These are phyloP conservation scores for Dascyllus trimaculatus DNA, from an alignment of 2,113 vertebrate genomes.

Conservation along the genomic window DNA sequence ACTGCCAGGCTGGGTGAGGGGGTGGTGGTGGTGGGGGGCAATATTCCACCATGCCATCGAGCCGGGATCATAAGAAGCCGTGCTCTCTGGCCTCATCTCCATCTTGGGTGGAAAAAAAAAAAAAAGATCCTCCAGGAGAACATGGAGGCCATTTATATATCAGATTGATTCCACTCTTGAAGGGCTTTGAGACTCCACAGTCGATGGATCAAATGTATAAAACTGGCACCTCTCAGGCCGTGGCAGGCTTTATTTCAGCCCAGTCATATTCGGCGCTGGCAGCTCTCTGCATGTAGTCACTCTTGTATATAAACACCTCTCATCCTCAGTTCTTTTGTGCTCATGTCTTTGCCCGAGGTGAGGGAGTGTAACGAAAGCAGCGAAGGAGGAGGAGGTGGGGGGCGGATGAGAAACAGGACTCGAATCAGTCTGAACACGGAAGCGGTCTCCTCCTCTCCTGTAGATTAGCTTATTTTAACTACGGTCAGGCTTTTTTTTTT, in stretches of 20 bases:
- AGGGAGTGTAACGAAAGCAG: conserved; percentile 80
- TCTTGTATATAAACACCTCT: conserved; percentile 64
- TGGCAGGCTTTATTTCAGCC: conserved; percentile 54
- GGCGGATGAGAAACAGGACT: conserved; percentile 79
- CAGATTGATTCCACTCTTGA: conserved; percentile 24
- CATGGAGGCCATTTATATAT: conserved; percentile 20
- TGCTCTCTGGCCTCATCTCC: conserved; percentile 42
- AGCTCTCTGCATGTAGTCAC: conserved; percentile 33
- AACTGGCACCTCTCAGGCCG: conserved; percentile 34
- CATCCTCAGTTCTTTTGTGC: conserved; percentile 66
- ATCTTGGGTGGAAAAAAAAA: conserved; percentile 47
- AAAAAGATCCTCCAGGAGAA: conserved; percentile 63
- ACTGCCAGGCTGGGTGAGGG: conserved; percentile 58
- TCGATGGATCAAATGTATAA: conserved; percentile 40
- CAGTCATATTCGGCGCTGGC: conserved; percentile 54
- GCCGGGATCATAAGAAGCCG: conserved; percentile 45
- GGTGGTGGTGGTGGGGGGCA: conserved; percentile 6
- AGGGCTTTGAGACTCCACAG: conserved; percentile 30
- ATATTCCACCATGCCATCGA: conserved; percentile 41
- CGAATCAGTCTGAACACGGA: conserved; percentile 91
- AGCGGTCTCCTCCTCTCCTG: conserved; percentile 85
- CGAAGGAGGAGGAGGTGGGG: conserved; percentile 77
- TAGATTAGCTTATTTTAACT: conserved; percentile 98
- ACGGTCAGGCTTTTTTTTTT: conserved; percentile 88
- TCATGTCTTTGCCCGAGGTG: conserved; percentile 59